phyloP scores from a whole-genome alignment of 2,113 vertebrate species.

The Hoplias malabaricus region DNA sequence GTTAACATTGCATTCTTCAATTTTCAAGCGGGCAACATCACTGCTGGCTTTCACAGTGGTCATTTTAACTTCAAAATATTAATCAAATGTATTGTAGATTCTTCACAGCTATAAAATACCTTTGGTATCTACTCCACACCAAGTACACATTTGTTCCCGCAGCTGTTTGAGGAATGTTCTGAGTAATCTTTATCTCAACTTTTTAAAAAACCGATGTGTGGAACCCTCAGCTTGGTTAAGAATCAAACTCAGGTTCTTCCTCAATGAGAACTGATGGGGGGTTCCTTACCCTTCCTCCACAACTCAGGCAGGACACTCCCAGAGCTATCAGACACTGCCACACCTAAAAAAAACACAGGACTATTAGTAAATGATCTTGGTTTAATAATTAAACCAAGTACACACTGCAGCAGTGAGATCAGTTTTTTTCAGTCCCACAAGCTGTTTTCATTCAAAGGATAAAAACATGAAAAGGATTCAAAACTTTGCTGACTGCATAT shows the following conservation, averaged over 20 bases:
- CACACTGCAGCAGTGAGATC: no score
- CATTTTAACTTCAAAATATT: no score
- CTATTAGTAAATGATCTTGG: no score
- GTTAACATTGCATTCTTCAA: no score
- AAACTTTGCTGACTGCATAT: no score
- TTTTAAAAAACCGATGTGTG: not conserved
- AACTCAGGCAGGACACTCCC: constrained; percentile 83
- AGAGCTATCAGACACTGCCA: constrained; percentile 91
- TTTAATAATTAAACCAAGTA: no score
- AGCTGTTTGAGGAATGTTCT: not conserved
- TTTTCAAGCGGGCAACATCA: no score
- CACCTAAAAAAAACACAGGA: constrained; percentile 62
- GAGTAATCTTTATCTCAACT: not conserved
- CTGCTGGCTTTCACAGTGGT: no score
- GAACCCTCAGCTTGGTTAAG: constrained; percentile 57
- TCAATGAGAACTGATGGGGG: constrained; percentile 75
- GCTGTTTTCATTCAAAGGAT: no score
- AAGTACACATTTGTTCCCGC: not conserved
- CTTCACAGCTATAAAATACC: not conserved
- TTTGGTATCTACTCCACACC: not conserved
- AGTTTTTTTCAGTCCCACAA: no score
- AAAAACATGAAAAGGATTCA: no score
- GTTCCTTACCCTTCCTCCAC: constrained; percentile 87
- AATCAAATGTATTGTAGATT: not conserved
- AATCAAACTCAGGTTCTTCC: constrained; percentile 68